Evolutionary conservation across 2,797 vertebrate species (phyloP), one percentile per base, ranked within the genome.

Genomic region (Pangasius djambal): DNA sequence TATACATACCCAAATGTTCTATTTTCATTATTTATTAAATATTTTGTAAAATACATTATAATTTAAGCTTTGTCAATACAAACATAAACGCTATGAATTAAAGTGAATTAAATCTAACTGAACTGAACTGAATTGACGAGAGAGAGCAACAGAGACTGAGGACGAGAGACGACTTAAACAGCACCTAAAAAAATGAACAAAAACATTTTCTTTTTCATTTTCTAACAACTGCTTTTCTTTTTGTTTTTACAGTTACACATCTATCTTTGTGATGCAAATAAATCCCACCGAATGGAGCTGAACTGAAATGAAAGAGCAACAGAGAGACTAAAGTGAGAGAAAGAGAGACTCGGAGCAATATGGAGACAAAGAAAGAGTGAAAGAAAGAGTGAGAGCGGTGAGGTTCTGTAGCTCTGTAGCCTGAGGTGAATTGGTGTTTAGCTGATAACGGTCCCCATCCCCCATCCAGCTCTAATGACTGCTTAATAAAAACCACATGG

Each of bases 401-500:
- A 88, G 83, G 48, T 57, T 81, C 63, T 88, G 59, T 70, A 92
- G 93, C 92, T 81, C 63, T 88, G 59, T 70, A 92, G 93, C 92
- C 93, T 77, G 87, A 88, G 91, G 93, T 94, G 85, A 87, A 91
- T 92, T 95, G 90, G 91, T 93, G 94, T 93, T 92, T 90, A 93
- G 92, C 93, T 91, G 89, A 90, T 87, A 92, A 94, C 85, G 87
- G 85, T 87, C 90, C 92, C 93, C 86, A 69, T 92, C 94, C 94
- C 93, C 88, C 88, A 31, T 59, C 18, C 85, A 92, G 91, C 89
- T 92, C 91, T 94, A 94, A 95, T 91, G 90, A 77, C 93, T 93
- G 87, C 89, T 88, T 95, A 96, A 96, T 95, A 95, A 95, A 95
- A 95, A 90, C 91, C 96, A 96, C 94, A 96, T 95, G 95, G 90